Conservation (phyloP, 2,888 invertebrate genomes). For the Dolichomitus sp. region DNA sequence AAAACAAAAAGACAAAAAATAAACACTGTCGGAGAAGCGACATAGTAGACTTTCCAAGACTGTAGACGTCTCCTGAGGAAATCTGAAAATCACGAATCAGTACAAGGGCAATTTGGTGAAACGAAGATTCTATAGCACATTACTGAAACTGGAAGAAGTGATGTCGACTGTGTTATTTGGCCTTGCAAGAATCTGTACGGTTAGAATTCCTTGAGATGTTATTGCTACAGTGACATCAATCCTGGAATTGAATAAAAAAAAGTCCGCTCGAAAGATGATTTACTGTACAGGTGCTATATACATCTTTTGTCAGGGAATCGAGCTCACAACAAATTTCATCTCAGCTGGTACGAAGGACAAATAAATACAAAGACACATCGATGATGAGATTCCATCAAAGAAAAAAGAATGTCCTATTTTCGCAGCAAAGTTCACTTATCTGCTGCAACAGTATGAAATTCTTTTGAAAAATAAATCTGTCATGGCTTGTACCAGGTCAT, state of each 20-base stretch:
- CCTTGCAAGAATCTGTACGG: background rate
- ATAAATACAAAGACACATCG: background rate
- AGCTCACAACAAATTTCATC: background rate
- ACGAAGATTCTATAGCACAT: background rate
- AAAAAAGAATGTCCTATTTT: background rate
- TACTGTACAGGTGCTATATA: background rate
- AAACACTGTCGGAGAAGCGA: background rate
- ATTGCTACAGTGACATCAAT: background rate
- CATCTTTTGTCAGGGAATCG: background rate
- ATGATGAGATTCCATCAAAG: background rate
- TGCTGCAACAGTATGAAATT: background rate
- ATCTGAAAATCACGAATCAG: background rate
- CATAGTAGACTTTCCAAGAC: constrained; percentile 10
- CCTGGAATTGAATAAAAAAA: background rate
- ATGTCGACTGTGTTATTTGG: background rate
- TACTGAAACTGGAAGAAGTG: background rate
- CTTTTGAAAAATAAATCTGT: background rate
- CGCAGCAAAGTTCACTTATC: background rate
- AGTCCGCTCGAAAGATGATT: background rate
- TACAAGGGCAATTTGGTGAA: background rate
- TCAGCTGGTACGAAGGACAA: background rate
- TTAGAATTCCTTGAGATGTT: background rate
- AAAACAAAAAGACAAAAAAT: constrained; percentile 12
- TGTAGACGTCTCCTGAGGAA: constrained; percentile 12
- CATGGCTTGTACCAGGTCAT: background rate